Percentiles rank a stretch among this genome's conserved stretches.
Evolutionary conservation across 2,113 vertebrate species (phyloP).

Genomic region (Tyrannus savana): DNA sequence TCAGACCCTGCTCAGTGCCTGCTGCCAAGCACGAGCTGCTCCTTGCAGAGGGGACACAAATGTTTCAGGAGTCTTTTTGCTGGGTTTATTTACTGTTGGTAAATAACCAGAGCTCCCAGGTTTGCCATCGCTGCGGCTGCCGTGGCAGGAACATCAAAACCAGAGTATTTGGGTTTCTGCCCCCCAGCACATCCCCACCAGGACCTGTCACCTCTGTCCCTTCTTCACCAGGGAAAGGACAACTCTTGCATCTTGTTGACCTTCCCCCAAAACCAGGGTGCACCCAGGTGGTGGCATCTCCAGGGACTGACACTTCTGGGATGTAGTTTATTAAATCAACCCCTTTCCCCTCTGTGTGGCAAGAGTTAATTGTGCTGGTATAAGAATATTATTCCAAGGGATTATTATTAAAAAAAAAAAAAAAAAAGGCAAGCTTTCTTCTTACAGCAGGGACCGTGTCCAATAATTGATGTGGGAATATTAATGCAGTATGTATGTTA

Average conservation of each 20-base stretch:
- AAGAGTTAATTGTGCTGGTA: constrained; percentile 17
- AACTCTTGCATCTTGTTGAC: not conserved
- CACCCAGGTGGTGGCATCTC: not conserved
- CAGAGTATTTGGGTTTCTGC: not conserved
- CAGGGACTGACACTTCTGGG: not conserved
- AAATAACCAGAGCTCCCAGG: not conserved
- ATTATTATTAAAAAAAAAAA: not conserved
- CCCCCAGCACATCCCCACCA: not conserved
- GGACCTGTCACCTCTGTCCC: not conserved
- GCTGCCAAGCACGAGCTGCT: not conserved
- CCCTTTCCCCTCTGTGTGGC: not conserved
- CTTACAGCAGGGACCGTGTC: constrained; percentile 32
- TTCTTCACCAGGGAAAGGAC: not conserved
- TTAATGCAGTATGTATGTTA: constrained; percentile 55
- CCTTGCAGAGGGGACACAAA: not conserved
- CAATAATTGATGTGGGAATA: constrained; percentile 62
- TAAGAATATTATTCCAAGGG: constrained; percentile 24
- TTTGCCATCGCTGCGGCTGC: not conserved
- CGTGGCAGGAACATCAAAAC: not conserved
- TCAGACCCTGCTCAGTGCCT: accelerated
- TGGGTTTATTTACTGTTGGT: not conserved
- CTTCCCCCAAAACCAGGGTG: not conserved
- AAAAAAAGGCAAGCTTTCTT: not conserved
- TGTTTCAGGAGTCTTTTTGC: not conserved
- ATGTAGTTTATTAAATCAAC: not conserved